Conservation (phyloP, 2,888 invertebrate species). For the Chrysopilus asiliformis region DNA sequence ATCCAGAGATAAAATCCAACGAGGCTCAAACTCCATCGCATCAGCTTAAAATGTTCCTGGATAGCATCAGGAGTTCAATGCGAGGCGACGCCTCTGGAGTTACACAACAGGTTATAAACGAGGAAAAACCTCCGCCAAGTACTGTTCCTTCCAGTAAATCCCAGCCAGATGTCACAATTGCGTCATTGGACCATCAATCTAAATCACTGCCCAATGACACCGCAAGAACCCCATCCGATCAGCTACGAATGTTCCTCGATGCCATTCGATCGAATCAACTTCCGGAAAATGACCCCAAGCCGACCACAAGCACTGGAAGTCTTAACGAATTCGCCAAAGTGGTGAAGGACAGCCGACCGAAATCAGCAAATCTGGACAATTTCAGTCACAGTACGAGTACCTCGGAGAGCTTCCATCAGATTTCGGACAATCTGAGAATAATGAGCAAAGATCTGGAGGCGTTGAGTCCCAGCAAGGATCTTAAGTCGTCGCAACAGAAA, state of each 20-base stretch:
- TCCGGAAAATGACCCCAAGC: constrained; percentile 26
- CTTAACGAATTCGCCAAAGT: constrained; percentile 10
- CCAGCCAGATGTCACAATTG: constrained; percentile 1
- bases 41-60: constrained; percentile 31
- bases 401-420: constrained; percentile 34
- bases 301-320: constrained; percentile 17
- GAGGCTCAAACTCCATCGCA: constrained; percentile 34
- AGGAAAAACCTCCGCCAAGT: constrained; percentile 27
- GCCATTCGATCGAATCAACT: constrained; percentile 35
- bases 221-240: constrained; percentile 34
- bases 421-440: constrained; percentile 33
- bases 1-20: constrained; percentile 13
- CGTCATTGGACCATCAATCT: constrained; percentile 4
- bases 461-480: constrained; percentile 24
- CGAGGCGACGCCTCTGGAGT: constrained; percentile 26
- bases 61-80: constrained; percentile 35
- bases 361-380: constrained; percentile 19
- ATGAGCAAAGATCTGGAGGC: constrained; percentile 35
- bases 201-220: constrained; percentile 11
- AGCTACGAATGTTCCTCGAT: constrained; percentile 32
- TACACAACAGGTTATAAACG: constrained; percentile 9
- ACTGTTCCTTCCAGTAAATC: constrained; percentile 15
- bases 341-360: constrained; percentile 9
- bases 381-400: constrained; percentile 29
- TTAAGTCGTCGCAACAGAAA: constrained; percentile 3